Percentiles rank a stretch among this genome's conserved stretches.
Conservation (phyloP, 1,140 invertebrate genomes). For the Calliopsis andreniformis region DNA sequence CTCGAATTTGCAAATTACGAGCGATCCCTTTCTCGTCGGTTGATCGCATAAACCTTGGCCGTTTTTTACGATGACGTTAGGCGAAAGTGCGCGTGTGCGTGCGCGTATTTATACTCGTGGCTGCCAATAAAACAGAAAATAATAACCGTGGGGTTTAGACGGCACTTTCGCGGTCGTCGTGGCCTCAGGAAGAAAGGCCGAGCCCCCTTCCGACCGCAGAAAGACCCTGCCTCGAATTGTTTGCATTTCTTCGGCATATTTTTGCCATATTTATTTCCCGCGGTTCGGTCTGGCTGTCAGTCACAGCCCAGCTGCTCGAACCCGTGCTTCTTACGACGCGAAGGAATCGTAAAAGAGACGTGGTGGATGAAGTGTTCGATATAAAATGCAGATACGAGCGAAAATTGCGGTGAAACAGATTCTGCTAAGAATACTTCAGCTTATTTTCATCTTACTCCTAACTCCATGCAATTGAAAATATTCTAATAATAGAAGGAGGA, state of each 20-base stretch:
- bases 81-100: conserved; percentile 17
- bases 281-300: conserved; percentile 62
- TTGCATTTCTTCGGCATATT: conserved; percentile 76
- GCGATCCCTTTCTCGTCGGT: conserved; percentile 9
- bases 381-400: conserved; percentile 59
- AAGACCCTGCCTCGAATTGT: conserved; percentile 61
- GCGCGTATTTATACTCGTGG: not conserved
- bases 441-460: too few species aligned
- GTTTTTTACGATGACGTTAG: conserved; percentile 43
- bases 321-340: conserved; percentile 42
- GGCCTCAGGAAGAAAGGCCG: conserved; percentile 26
- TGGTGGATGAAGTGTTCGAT: conserved; percentile 29
- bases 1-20: conserved; percentile 62
- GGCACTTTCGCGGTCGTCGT: conserved; percentile 26
- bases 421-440: too few species aligned
- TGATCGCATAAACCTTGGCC: conserved; percentile 38
- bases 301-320: conserved; percentile 64
- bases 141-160: conserved; percentile 50
- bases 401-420: conserved; percentile 6
- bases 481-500: too few species aligned
- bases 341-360: conserved; percentile 55
- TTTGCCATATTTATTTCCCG: conserved; percentile 72
- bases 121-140: conserved; percentile 62
- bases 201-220: conserved; percentile 26
- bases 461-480: too few species aligned